Evolutionary conservation across 2,113 vertebrate species (phyloP).

Genomic region (Myiagra hebetior): DNA sequence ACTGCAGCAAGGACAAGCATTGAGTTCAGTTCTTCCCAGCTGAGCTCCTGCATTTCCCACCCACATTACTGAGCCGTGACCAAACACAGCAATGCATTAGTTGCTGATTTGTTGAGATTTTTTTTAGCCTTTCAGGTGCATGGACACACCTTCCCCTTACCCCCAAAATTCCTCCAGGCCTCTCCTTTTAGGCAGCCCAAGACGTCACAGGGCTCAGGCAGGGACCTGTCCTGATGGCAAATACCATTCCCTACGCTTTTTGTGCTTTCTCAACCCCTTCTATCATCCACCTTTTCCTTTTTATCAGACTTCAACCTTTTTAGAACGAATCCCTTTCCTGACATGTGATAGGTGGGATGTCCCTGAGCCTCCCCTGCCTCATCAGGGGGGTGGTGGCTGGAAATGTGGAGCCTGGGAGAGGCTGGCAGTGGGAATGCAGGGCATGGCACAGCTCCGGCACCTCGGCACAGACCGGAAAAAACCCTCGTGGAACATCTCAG

Average conservation of each 20-base stretch:
- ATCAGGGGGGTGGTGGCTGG: neutral
- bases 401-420: neutral
- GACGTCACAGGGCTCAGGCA: neutral
- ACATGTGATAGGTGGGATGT: neutral
- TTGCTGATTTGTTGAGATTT: neutral
- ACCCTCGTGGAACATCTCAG: neutral
- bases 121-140: neutral
- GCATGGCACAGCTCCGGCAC: neutral
- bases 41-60: neutral
- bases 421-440: neutral
- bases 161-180: neutral
- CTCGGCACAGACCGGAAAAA: neutral
- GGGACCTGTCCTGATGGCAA: neutral
- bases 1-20: neutral
- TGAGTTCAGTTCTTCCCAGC: neutral
- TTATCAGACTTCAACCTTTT: neutral
- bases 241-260: neutral
- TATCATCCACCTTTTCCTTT: neutral
- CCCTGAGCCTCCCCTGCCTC: neutral
- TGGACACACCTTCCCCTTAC: neutral
- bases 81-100: fast-evolving
- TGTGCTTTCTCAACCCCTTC: neutral
- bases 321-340: neutral
- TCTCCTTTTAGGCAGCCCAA: neutral
- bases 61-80: neutral